These are phyloP conservation scores for Troilus luridus DNA, from an alignment of 2,888 invertebrate species.

Conservation along the genomic window DNA sequence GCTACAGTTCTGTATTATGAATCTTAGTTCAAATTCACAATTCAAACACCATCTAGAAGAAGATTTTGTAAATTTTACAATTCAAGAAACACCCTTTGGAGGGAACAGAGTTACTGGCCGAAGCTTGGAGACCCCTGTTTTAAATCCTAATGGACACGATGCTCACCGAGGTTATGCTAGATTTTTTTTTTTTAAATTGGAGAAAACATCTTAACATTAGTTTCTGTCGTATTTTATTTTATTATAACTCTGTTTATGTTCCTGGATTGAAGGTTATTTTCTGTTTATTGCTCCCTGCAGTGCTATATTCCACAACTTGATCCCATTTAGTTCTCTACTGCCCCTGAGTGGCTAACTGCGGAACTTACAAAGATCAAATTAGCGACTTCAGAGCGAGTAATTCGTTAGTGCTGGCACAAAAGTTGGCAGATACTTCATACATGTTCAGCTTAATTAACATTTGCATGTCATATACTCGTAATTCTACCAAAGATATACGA, in stretches of 20 bases:
- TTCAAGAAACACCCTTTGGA: too few relatives aligned
- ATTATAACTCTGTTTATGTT: not conserved
- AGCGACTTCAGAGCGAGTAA: not conserved
- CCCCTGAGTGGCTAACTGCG: not conserved
- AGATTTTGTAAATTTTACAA: too few relatives aligned
- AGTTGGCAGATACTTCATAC: not conserved
- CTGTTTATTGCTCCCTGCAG: not conserved
- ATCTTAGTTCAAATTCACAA: too few relatives aligned
- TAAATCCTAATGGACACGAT: too few relatives aligned
- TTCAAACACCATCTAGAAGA: too few relatives aligned
- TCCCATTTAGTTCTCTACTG: not conserved
- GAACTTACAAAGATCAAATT: not conserved
- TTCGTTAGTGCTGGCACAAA: not conserved
- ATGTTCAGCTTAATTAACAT: not conserved
- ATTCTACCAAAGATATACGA: too few relatives aligned
- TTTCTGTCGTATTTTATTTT: not conserved
- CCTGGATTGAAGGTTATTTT: not conserved
- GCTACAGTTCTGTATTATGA: too few relatives aligned
- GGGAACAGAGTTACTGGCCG: too few relatives aligned
- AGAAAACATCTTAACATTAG: too few relatives aligned
- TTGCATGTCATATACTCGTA: not conserved
- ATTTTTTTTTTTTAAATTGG: too few relatives aligned
- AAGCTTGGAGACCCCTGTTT: too few relatives aligned
- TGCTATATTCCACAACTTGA: not conserved
- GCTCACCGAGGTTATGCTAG: too few relatives aligned